phyloP scores from a whole-genome alignment of 2,888 invertebrate genomes.

The Calliopum simillimum region DNA sequence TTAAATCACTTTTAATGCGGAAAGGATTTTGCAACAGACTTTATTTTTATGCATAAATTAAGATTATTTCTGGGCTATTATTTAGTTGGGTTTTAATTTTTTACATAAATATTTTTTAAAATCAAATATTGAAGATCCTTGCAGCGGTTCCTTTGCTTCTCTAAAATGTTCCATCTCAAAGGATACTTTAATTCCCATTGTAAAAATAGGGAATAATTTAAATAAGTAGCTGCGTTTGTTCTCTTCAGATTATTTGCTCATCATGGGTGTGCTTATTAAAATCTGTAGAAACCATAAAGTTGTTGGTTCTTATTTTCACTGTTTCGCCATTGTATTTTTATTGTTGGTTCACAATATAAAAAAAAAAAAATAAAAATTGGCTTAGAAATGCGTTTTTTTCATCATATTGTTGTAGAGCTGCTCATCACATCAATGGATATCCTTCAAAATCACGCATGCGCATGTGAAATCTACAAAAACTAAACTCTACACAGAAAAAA shows the following conservation, averaged over 20 bases:
- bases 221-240: too few relatives aligned
- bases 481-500: neutral
- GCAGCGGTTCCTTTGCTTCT: too few relatives aligned
- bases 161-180: neutral
- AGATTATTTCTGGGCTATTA: too few relatives aligned
- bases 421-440: conserved; percentile 33
- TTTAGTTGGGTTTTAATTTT: too few relatives aligned
- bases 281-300: neutral
- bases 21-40: too few relatives aligned
- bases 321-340: conserved; percentile 6
- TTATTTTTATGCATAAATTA: too few relatives aligned
- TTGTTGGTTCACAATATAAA: neutral
- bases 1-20: too few relatives aligned
- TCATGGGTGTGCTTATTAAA: conserved; percentile 17
- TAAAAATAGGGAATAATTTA: conserved; percentile 18
- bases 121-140: too few relatives aligned
- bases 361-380: too few relatives aligned
- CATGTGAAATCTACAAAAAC: conserved; percentile 26
- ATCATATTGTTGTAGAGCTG: conserved; percentile 33
- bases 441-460: conserved; percentile 34
- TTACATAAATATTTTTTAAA: too few relatives aligned
- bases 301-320: neutral
- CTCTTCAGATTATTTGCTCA: conserved; percentile 17
- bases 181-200: conserved; percentile 10
- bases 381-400: conserved; percentile 10